Evolutionary conservation across 1,140 invertebrate species (phyloP).

Genomic region (Drosophila willistoni): DNA sequence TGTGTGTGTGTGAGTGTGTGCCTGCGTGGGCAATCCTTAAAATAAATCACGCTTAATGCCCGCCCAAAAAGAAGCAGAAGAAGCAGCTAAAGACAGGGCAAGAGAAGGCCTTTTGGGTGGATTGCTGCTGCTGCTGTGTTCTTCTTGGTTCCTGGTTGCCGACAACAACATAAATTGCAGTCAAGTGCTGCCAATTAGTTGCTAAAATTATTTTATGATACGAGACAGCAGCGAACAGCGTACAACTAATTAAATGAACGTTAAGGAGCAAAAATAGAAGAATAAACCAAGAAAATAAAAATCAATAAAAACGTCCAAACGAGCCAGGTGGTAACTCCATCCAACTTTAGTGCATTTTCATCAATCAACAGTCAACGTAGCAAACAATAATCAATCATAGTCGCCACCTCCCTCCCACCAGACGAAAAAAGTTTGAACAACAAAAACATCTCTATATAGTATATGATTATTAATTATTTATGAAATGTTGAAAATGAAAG

Average conservation of each 20-base stretch:
- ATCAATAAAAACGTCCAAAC: constrained; percentile 10
- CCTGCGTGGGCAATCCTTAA: constrained; percentile 51
- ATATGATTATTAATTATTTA: constrained; percentile 78
- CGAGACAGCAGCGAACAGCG: constrained; percentile 23
- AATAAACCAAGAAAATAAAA: constrained; percentile 23
- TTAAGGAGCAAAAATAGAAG: constrained; percentile 36
- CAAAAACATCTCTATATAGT: constrained; percentile 35
- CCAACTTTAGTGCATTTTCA: constrained; percentile 40
- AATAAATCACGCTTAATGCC: constrained; percentile 76
- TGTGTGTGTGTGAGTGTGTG: constrained; percentile 55
- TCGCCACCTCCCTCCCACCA: background rate
- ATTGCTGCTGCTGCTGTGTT: constrained; percentile 1
- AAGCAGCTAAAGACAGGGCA: background rate
- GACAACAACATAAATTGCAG: constrained; percentile 68
- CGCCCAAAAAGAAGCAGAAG: background rate
- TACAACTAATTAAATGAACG: constrained; percentile 70
- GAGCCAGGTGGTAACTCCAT: background rate
- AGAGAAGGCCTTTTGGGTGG: constrained; percentile 9
- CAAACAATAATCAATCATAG: constrained; percentile 71
- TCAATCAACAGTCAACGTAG: constrained; percentile 55
- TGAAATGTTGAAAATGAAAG: constrained; percentile 33
- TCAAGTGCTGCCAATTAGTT: constrained; percentile 80
- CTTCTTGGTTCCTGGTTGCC: constrained; percentile 1
- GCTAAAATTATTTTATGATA: constrained; percentile 78
- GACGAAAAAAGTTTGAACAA: constrained; percentile 9